Conservation (phyloP, 2,113 vertebrate species). For the Zapornia atra region DNA sequence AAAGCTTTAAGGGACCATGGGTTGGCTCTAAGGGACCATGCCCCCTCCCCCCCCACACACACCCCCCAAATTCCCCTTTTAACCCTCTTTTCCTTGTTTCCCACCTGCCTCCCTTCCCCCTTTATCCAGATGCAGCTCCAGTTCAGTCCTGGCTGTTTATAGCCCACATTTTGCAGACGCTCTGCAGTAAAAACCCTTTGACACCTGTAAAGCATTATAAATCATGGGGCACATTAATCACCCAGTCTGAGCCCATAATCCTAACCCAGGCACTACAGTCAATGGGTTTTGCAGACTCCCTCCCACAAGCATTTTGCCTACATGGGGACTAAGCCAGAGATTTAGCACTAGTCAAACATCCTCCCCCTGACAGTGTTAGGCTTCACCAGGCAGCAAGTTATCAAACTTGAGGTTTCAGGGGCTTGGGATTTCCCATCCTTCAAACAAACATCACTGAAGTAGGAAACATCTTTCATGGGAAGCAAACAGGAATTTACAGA, state of each 20-base stretch:
- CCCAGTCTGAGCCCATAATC: slow-evolving; percentile 66
- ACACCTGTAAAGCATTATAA: slow-evolving; percentile 22
- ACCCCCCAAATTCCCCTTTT: neutral
- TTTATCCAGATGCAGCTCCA: neutral
- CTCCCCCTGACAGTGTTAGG: neutral
- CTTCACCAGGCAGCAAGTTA: neutral
- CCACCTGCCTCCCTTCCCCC: neutral
- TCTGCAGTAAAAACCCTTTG: slow-evolving; percentile 30
- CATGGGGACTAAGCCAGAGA: neutral
- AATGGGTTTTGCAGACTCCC: slow-evolving; percentile 52
- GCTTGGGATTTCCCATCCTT: neutral
- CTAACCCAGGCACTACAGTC: neutral
- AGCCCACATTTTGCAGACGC: slow-evolving; percentile 14
- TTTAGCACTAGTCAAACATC: neutral
- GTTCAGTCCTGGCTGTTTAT: neutral
- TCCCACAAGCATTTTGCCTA: neutral
- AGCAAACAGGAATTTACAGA: neutral
- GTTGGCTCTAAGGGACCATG: neutral
- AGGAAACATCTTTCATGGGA: neutral
- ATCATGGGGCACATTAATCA: slow-evolving; percentile 9
- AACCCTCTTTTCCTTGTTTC: neutral
- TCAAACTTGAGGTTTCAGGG: neutral
- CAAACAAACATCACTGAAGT: neutral
- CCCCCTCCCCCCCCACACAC: no score
- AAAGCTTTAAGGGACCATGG: neutral